Conservation (phyloP, 2,888 invertebrate genomes). For the Mythimna lalbum region DNA sequence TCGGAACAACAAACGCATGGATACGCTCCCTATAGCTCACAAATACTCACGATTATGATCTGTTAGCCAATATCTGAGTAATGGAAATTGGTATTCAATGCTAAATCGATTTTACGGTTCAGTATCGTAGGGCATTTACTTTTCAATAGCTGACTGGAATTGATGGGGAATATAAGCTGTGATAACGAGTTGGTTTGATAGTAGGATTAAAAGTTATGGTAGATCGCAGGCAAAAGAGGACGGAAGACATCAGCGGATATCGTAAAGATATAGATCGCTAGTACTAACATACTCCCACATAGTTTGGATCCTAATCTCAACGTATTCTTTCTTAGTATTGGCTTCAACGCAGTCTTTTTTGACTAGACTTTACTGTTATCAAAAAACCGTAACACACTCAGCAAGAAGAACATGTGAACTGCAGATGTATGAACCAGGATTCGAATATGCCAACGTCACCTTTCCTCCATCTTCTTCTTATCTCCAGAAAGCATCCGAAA, state of each 20-base stretch:
- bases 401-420: neutral
- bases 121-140: conserved; percentile 49
- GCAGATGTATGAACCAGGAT: neutral
- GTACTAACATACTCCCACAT: conserved; percentile 5
- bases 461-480: conserved; percentile 61
- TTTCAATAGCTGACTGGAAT: conserved; percentile 45
- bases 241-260: conserved; percentile 2
- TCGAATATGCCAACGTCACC: conserved; percentile 38
- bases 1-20: conserved; percentile 58
- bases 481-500: conserved; percentile 68
- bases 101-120: conserved; percentile 60
- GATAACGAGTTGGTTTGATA: conserved; percentile 11
- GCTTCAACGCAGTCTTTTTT: neutral
- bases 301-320: neutral
- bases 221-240: neutral
- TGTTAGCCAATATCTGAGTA: conserved; percentile 61
- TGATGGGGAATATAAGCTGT: conserved; percentile 35
- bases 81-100: conserved; percentile 63
- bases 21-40: conserved; percentile 61
- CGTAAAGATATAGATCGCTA: conserved; percentile 2
- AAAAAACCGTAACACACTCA: neutral
- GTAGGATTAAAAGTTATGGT: conserved; percentile 10
- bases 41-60: conserved; percentile 66
- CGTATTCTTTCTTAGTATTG: too few species aligned
- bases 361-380: neutral